These are phyloP conservation scores for Carcharodon carcharias DNA, from an alignment of 2,797 vertebrate species.

Conservation along the genomic window DNA sequence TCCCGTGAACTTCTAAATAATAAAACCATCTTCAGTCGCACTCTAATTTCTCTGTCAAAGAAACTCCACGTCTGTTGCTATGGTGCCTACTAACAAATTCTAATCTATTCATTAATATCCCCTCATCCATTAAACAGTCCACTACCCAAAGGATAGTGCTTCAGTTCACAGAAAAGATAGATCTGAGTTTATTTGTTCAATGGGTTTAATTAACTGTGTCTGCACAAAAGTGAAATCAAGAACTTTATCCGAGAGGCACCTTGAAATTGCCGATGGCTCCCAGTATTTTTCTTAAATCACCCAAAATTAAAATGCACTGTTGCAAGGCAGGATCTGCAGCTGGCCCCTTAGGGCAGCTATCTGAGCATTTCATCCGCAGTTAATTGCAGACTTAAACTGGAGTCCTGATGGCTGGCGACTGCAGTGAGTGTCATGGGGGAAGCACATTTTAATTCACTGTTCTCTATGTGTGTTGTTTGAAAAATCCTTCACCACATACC, in stretches of 20 bases:
- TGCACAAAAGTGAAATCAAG: not conserved
- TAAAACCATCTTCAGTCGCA: not conserved
- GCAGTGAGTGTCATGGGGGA: not conserved
- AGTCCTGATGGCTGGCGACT: not conserved
- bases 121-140: slow-evolving; percentile 23
- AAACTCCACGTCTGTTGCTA: not conserved
- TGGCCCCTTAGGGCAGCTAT: not conserved
- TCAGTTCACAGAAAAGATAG: slow-evolving; percentile 3
- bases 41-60: not conserved
- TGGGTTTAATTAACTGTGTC: slow-evolving; percentile 26
- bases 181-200: slow-evolving; percentile 2
- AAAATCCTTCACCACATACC: not conserved
- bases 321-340: not conserved
- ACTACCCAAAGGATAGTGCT: not conserved
- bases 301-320: not conserved
- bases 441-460: too few species aligned
- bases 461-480: not conserved
- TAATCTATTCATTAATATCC: slow-evolving; percentile 26
- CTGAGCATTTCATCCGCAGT: not conserved
- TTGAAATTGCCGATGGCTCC: not conserved
- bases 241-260: not conserved
- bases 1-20: not conserved
- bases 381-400: not conserved
- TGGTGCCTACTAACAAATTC: slow-evolving; percentile 21
- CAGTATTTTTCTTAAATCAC: not conserved